A percentile compares a stretch with the other conserved stretches of the same genome.
These are phyloP conservation scores for Rallus limicola DNA, from an alignment of 2,113 vertebrate species.

Conservation along the genomic window DNA sequence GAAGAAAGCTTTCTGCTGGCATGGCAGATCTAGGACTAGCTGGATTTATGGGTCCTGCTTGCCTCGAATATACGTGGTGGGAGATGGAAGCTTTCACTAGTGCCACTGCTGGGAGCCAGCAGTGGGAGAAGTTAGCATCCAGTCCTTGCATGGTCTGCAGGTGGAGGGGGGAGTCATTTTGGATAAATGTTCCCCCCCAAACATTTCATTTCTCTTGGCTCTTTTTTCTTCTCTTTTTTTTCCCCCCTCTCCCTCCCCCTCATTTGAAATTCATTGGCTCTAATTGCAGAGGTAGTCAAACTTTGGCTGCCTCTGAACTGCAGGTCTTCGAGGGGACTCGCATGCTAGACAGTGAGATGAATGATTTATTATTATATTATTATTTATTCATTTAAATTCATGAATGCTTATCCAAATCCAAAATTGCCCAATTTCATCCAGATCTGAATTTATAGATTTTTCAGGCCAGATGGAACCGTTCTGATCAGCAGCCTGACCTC, in stretches of 20 bases:
- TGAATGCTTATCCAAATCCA: slow-evolving; percentile 62
- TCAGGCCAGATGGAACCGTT: slow-evolving; percentile 35
- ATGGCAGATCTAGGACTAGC: background rate
- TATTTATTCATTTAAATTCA: slow-evolving; percentile 73
- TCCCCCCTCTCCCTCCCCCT: background rate
- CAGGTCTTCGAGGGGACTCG: background rate
- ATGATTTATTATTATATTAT: slow-evolving; percentile 67
- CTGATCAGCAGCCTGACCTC: slow-evolving; percentile 56
- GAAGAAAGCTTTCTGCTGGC: background rate
- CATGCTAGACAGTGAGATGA: background rate
- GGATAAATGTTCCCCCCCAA: background rate
- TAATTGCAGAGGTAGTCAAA: slow-evolving; percentile 64
- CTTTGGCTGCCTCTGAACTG: slow-evolving; percentile 52
- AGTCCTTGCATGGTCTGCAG: background rate
- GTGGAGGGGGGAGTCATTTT: background rate
- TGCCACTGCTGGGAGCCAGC: background rate
- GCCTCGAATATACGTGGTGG: accelerated
- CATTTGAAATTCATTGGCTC: slow-evolving; percentile 52
- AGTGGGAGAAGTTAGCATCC: background rate
- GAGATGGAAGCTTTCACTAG: background rate
- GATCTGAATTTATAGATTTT: slow-evolving; percentile 68
- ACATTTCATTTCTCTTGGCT: background rate
- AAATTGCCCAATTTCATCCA: slow-evolving; percentile 57
- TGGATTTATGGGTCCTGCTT: background rate
- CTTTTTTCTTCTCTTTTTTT: background rate